Percentiles rank a stretch among this genome's conserved stretches.
These are phyloP conservation scores for Cyclophora albipunctata DNA, from an alignment of 2,888 invertebrate species.

Conservation along the genomic window DNA sequence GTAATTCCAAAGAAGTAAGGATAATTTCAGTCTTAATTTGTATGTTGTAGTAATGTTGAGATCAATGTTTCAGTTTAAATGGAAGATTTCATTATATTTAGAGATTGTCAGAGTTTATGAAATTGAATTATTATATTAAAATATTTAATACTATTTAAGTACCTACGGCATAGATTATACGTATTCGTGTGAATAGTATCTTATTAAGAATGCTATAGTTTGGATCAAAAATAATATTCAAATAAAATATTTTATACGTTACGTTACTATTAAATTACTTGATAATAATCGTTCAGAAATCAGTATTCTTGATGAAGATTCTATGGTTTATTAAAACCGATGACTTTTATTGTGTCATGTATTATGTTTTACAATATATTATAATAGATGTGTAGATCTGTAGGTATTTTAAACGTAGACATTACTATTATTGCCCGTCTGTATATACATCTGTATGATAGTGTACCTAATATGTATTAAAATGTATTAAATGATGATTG, in stretches of 20 bases:
- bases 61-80: slow-evolving; percentile 28
- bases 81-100: slow-evolving; percentile 3
- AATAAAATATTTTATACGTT: slow-evolving; percentile 3
- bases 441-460: slow-evolving; percentile 61
- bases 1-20: slow-evolving; percentile 73
- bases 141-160: slow-evolving; percentile 5
- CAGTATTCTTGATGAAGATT: slow-evolving; percentile 12
- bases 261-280: slow-evolving; percentile 5
- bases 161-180: slow-evolving; percentile 4
- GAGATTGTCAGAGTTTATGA: slow-evolving; percentile 15
- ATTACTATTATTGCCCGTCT: slow-evolving; percentile 32
- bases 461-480: slow-evolving; percentile 52
- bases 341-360: slow-evolving; percentile 44
- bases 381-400: slow-evolving; percentile 3
- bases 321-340: slow-evolving; percentile 18
- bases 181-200: slow-evolving; percentile 9
- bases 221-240: not conserved
- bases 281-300: slow-evolving; percentile 4
- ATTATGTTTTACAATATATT: slow-evolving; percentile 21
- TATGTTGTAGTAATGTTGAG: slow-evolving; percentile 30
- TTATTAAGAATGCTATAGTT: slow-evolving; percentile 11
- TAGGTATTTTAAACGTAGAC: slow-evolving; percentile 17
- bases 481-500: slow-evolving; percentile 56
- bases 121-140: slow-evolving; percentile 13
- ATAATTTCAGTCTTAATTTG: slow-evolving; percentile 61